phyloP scores from a whole-genome alignment of 2,113 vertebrate species.

The Passer montanus region DNA sequence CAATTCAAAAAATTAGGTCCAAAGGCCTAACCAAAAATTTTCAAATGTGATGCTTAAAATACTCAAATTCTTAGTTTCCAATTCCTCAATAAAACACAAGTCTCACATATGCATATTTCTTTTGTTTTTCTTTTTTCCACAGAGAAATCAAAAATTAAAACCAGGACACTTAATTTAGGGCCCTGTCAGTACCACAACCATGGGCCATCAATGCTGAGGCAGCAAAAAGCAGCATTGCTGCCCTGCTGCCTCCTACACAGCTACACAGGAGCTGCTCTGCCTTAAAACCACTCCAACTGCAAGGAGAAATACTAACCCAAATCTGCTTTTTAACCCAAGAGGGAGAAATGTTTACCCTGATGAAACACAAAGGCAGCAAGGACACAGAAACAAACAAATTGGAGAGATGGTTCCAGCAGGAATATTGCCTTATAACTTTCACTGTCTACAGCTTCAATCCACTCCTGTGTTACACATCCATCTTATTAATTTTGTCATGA shows the following conservation, averaged over 20 bases:
- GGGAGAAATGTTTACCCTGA: not conserved
- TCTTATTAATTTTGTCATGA: fast-evolving
- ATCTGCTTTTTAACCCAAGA: not conserved
- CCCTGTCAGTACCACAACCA: fast-evolving
- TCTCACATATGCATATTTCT: not conserved
- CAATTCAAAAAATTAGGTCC: not conserved
- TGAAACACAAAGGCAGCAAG: not conserved
- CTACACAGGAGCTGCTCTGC: not conserved
- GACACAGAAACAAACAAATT: not conserved
- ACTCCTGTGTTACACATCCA: not conserved
- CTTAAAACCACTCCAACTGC: not conserved
- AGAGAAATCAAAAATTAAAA: not conserved
- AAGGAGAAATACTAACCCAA: not conserved
- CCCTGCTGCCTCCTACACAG: not conserved
- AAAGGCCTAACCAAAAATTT: not conserved
- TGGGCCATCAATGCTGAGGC: not conserved
- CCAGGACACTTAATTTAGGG: not conserved
- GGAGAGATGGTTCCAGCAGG: not conserved
- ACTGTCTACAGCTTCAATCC: not conserved
- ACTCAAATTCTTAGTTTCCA: not conserved
- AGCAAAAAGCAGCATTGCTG: not conserved
- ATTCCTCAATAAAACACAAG: not conserved
- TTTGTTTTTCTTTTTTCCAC: not conserved
- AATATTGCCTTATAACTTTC: not conserved
- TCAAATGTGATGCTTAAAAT: not conserved